Base-by-base conservation (phyloP, 2,113 vertebrate genomes). In the Gymnocephalus cernua region DNA sequence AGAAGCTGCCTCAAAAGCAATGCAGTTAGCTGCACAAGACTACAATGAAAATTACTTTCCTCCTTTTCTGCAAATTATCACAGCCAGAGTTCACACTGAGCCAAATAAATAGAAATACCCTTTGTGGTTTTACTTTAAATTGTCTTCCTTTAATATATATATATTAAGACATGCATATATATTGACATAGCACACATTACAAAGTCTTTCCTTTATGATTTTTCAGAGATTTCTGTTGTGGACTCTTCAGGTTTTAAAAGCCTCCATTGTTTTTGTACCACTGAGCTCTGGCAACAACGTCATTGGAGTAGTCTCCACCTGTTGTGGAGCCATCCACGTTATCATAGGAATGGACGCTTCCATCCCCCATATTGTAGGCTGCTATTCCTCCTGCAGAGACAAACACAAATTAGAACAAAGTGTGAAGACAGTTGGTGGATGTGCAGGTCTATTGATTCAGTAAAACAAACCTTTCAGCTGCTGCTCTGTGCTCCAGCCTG, bases 201-300 rank as follows among this genome's bases (percentile, higher is more conserved):
- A 63, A 4, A 35, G 2, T 53, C 6, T 38, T 38, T 38, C 38
- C 38, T 6, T 25, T 50, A 6, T 54, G 4, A 9, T 54, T 13
- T 14, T n/a, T 15, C 2, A 3, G n/a, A 50, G 25, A 13, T 16
- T 38, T 32, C 53, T 32, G 11, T 56, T 35, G 15, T 19, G 2
- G 4, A 18, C 18, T 7, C 4, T 32, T 44, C 56, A 61, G 41
- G 9, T 27, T 2, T 74, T 66, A 86, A 58, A 41, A 89, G 2
- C 66, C 14, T 12, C 11, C 23, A 0, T 88, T 7, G 0, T 0
- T 9, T 65, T 69, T 73, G 85, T 90, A 93, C 91, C 87, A 91
- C 87, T 92, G 69, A 63, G 91, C 87, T 78, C 91, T 89, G 83
- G 84, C 87, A 50, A 85, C 85, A 4, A 92, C 89, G 14, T 94